These are phyloP conservation scores for Rana temporaria DNA, from an alignment of 2,113 vertebrate genomes.

Conservation along the genomic window DNA sequence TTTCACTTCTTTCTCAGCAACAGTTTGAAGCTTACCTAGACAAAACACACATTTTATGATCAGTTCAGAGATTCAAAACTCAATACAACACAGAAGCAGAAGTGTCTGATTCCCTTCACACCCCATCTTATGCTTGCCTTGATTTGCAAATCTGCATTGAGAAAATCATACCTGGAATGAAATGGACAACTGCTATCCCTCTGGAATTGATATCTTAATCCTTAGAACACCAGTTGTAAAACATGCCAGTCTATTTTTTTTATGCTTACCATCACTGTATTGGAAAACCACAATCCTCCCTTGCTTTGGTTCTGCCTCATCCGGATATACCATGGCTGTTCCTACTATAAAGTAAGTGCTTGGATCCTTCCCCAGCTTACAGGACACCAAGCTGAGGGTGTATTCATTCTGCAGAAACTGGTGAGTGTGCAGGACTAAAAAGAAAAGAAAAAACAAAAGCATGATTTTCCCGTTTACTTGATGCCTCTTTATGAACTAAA, in stretches of 20 bases:
- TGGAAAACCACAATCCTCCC: slow-evolving; percentile 97
- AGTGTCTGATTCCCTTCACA: too few species aligned
- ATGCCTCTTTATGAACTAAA: not conserved
- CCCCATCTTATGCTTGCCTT: too few species aligned
- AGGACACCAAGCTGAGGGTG: slow-evolving; percentile 95
- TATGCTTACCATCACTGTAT: slow-evolving; percentile 89
- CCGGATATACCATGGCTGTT: slow-evolving; percentile 97
- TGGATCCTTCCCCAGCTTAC: slow-evolving; percentile 91
- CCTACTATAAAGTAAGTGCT: slow-evolving; percentile 96
- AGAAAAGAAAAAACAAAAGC: not conserved
- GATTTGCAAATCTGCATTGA: too few species aligned
- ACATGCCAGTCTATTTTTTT: too few species aligned
- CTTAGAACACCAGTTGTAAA: too few species aligned
- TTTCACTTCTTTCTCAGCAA: slow-evolving; percentile 98
- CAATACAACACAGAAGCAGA: too few species aligned
- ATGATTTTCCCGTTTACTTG: not conserved
- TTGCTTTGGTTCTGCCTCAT: slow-evolving; percentile 97
- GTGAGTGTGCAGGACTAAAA: slow-evolving; percentile 92
- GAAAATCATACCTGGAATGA: too few species aligned
- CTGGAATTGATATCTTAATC: too few species aligned
- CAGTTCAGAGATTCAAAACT: too few species aligned
- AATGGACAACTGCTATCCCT: too few species aligned
- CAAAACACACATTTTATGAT: not conserved
- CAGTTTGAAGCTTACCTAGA: slow-evolving; percentile 93
- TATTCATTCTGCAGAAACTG: slow-evolving; percentile 97